Conservation (phyloP, 2,797 vertebrate genomes). For the Artibeus lituratus region DNA sequence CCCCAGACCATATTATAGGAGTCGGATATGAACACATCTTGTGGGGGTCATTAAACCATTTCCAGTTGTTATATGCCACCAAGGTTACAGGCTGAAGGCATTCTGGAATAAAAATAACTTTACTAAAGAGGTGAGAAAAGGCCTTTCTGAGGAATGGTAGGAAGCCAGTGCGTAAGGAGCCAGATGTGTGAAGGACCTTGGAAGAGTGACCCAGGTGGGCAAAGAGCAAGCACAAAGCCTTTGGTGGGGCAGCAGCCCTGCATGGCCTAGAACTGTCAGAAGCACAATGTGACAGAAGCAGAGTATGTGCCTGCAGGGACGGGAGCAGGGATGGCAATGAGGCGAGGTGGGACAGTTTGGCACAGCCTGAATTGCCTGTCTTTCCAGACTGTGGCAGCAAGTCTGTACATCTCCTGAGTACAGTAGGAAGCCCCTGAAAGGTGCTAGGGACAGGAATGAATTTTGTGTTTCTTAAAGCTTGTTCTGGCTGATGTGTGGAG, state of each 20-base stretch:
- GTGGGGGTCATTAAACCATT: background rate
- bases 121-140: background rate
- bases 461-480: background rate
- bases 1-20: background rate
- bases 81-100: background rate
- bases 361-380: background rate
- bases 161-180: background rate
- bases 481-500: background rate
- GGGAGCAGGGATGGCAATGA: background rate
- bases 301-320: background rate
- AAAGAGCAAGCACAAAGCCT: background rate
- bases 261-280: background rate
- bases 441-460: background rate
- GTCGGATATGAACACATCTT: background rate
- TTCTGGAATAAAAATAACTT: background rate
- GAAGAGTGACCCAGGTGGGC: background rate
- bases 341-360: background rate
- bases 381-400: background rate
- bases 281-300: background rate
- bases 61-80: background rate
- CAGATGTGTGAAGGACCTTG: background rate
- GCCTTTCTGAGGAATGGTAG: background rate
- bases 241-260: background rate
- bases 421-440: background rate
- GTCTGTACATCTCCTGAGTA: background rate